Conservation (phyloP, 2,797 vertebrate species). For the Rhadinocentrus ornatus region DNA sequence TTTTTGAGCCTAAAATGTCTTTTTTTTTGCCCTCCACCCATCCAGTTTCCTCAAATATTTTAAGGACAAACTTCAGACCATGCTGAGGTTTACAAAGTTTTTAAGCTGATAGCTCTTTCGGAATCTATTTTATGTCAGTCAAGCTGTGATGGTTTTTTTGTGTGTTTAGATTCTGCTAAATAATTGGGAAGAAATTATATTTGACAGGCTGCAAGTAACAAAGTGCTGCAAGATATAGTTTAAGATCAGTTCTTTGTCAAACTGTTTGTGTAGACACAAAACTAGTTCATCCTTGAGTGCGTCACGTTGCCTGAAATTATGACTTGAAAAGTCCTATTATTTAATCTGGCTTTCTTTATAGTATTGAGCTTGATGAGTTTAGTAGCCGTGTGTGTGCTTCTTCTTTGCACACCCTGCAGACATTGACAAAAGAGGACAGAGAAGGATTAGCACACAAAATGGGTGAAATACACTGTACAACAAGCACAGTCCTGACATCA, state of each 20-base stretch:
- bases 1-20: no score
- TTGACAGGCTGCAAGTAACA: background rate
- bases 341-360: background rate
- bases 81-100: no score
- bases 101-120: background rate
- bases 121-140: background rate
- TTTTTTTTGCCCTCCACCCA: no score
- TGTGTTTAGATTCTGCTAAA: background rate
- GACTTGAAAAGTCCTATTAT: no score
- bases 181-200: background rate
- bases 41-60: no score
- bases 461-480: constrained; percentile 27
- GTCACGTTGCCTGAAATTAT: no score
- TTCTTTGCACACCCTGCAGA: constrained; percentile 17
- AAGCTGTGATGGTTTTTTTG: background rate
- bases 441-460: constrained; percentile 32
- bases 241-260: background rate
- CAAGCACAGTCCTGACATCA: constrained; percentile 18
- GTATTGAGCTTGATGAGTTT: background rate
- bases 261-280: background rate
- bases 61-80: no score
- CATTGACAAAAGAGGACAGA: constrained; percentile 23
- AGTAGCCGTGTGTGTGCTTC: background rate
- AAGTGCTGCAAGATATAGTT: background rate
- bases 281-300: background rate